A percentile compares a stretch with the other conserved stretches of the same genome.
Conservation (phyloP, 64 coral and sea anemone genomes). For the Anthopleura sola region DNA sequence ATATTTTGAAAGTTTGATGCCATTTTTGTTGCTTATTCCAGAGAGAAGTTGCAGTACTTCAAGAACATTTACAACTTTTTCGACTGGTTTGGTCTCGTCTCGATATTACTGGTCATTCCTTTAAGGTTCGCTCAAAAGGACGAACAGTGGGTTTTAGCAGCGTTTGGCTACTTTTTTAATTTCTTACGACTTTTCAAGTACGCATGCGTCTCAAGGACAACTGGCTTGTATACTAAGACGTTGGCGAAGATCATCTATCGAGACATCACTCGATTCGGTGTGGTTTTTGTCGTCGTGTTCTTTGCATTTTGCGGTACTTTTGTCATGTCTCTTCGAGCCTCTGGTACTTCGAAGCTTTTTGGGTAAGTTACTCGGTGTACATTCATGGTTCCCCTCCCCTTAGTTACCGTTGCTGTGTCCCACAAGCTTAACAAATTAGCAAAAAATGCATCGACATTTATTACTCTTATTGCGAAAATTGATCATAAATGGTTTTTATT, state of each 20-base stretch:
- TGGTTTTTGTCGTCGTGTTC: slow-evolving; percentile 75
- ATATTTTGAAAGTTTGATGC: not conserved
- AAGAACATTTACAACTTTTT: slow-evolving; percentile 65
- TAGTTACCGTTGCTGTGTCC: too few relatives aligned
- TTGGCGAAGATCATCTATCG: slow-evolving; percentile 85
- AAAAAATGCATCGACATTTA: too few relatives aligned
- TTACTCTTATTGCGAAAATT: too few relatives aligned
- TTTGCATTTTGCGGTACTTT: slow-evolving; percentile 81
- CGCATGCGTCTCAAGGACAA: slow-evolving; percentile 64
- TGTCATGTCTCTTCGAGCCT: slow-evolving; percentile 63
- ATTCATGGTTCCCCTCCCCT: too few relatives aligned
- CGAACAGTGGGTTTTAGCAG: slow-evolving; percentile 61
- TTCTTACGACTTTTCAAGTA: slow-evolving; percentile 71
- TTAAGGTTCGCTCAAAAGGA: slow-evolving; percentile 48
- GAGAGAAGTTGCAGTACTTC: slow-evolving; percentile 62
- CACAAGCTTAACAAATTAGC: too few relatives aligned
- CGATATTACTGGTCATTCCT: slow-evolving; percentile 54
- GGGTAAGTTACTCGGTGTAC: not conserved
- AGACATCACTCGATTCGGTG: slow-evolving; percentile 63
- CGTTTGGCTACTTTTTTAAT: slow-evolving; percentile 73
- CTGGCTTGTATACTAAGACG: slow-evolving; percentile 84
- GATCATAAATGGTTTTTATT: too few relatives aligned
- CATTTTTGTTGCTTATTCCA: slow-evolving; percentile 6
- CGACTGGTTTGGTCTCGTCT: slow-evolving; percentile 62
- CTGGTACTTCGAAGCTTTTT: slow-evolving; percentile 26